Conservation (phyloP, 2,113 vertebrate genomes). For the Aldabrachelys gigantea region DNA sequence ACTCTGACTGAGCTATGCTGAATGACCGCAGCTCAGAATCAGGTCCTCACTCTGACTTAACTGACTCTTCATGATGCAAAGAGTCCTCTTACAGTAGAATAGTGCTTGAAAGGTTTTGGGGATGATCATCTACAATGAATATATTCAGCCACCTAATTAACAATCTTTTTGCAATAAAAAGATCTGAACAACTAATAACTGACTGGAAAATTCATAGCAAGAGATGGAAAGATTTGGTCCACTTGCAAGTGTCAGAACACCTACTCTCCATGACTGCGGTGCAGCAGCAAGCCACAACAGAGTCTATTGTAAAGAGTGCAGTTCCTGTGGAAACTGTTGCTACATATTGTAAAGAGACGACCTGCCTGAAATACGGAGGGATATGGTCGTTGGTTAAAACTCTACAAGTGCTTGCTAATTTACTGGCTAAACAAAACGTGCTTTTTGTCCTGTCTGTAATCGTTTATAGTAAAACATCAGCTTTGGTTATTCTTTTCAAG, state of each 20-base stretch:
- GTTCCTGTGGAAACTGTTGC: conserved; percentile 83
- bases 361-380: not conserved
- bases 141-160: not conserved
- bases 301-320: conserved; percentile 40
- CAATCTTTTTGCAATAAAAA: not conserved
- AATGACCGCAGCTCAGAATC: not conserved
- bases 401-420: not conserved
- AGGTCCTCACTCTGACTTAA: fast-evolving
- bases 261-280: conserved; percentile 62
- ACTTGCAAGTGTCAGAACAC: conserved; percentile 43
- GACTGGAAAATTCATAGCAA: conserved; percentile 68
- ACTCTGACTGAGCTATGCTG: not conserved
- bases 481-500: not conserved
- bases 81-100: not conserved
- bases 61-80: fast-evolving
- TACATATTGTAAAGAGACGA: conserved; percentile 11
- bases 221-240: conserved; percentile 73
- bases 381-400: not conserved
- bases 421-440: not conserved
- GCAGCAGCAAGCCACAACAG: conserved; percentile 68
- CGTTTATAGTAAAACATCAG: not conserved
- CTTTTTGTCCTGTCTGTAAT: not conserved
- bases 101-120: not conserved
- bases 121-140: not conserved
- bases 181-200: conserved; percentile 44